These are phyloP conservation scores for Brachionus asplanchnoidis DNA, from an alignment of 1,140 invertebrate genomes.

Conservation along the genomic window DNA sequence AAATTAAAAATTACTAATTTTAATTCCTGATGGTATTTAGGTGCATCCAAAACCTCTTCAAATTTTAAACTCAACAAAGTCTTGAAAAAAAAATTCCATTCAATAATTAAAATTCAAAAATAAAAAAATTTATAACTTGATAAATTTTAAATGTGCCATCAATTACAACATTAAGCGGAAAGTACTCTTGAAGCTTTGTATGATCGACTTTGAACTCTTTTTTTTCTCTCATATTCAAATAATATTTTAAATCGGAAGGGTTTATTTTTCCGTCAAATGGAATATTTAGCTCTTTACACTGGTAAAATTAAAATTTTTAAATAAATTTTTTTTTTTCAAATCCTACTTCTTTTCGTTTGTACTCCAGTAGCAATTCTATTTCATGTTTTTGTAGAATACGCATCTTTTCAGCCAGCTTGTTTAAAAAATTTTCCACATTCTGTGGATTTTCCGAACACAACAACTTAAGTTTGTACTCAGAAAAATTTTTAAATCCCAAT, in stretches of 20 bases:
- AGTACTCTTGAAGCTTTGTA: constrained; percentile 60
- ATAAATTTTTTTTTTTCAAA: neutral
- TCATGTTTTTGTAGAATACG: constrained; percentile 58
- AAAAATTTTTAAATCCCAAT: constrained; percentile 59
- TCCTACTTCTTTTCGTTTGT: constrained; percentile 59
- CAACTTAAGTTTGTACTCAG: constrained; percentile 59
- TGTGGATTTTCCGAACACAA: constrained; percentile 60
- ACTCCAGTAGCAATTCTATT: constrained; percentile 54
- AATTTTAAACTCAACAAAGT: constrained; percentile 59
- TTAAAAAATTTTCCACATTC: constrained; percentile 57
- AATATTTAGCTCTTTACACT: constrained; percentile 58
- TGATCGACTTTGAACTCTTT: constrained; percentile 60
- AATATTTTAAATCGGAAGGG: constrained; percentile 60
- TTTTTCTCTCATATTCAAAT: constrained; percentile 59
- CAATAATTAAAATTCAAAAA: neutral
- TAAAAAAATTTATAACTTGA: constrained; percentile 49
- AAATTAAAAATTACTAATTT: constrained; percentile 54
- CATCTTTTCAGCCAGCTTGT: constrained; percentile 58
- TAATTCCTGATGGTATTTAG: constrained; percentile 61
- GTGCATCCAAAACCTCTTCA: constrained; percentile 52
- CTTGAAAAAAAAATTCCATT: constrained; percentile 45
- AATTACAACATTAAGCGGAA: constrained; percentile 60
- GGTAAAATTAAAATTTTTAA: neutral
- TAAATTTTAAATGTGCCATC: constrained; percentile 60
- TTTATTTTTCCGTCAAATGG: constrained; percentile 58